Conservation (phyloP, 2,113 vertebrate species). For the Suricata suricatta region DNA sequence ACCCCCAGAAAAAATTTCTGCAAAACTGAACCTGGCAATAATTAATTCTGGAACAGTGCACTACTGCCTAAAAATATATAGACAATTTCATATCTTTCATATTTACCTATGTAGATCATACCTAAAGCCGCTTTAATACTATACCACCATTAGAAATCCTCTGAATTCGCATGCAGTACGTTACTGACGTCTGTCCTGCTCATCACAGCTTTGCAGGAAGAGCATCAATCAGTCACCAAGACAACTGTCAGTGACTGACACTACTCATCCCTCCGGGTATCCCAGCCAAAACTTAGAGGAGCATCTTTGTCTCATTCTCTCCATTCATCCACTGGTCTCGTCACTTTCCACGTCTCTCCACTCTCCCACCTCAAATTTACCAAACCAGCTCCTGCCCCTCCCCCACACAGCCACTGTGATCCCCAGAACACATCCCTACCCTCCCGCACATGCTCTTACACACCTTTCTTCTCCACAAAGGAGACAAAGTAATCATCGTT, state of each 20-base stretch:
- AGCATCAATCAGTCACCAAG: background rate
- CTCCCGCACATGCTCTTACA: rapidly evolving
- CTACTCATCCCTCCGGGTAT: rapidly evolving
- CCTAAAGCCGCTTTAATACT: background rate
- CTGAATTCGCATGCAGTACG: rapidly evolving
- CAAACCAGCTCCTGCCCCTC: background rate
- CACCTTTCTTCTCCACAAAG: background rate
- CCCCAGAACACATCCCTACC: background rate
- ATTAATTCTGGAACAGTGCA: background rate
- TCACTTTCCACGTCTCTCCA: background rate
- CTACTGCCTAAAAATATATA: background rate
- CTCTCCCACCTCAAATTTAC: background rate
- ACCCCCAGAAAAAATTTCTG: background rate
- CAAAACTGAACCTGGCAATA: background rate
- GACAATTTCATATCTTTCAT: background rate
- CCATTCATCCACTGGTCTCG: background rate
- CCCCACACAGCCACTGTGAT: background rate
- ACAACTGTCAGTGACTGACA: background rate
- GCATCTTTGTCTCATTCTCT: background rate
- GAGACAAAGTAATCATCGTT: background rate
- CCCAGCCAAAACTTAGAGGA: background rate
- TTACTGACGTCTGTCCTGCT: background rate
- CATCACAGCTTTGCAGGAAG: background rate
- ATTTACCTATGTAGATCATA: background rate
- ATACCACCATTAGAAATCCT: background rate